Evolutionary conservation across 2,113 vertebrate species (phyloP).

Genomic region (Aphyosemion australe): DNA sequence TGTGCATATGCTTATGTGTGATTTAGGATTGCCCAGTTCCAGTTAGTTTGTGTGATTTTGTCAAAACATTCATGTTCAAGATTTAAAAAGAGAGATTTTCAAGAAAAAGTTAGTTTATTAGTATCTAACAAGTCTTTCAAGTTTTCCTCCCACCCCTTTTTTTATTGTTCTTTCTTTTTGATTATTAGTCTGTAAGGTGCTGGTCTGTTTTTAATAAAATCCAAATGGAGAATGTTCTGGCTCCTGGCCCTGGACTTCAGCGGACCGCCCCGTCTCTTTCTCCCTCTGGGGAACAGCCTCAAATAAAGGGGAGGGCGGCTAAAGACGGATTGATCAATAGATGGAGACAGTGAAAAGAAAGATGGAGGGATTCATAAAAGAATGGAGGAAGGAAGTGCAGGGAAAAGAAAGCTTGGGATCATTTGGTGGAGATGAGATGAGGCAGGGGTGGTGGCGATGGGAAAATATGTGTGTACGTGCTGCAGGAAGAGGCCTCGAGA

Average conservation of each 20-base stretch:
- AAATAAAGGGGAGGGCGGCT: conserved; percentile 37
- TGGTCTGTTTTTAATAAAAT: conserved; percentile 71
- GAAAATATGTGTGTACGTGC: conserved; percentile 78
- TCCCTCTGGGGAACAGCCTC: conserved; percentile 19
- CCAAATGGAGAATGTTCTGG: conserved; percentile 67
- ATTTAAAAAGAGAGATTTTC: conserved; percentile 32
- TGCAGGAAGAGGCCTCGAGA: conserved; percentile 70
- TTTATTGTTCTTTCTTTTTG: conserved; percentile 27
- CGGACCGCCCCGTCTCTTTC: not conserved
- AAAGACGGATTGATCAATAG: conserved; percentile 34
- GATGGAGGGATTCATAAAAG: conserved; percentile 27
- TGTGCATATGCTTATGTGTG: conserved; percentile 32
- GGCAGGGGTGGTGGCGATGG: conserved; percentile 52
- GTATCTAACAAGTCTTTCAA: conserved; percentile 64
- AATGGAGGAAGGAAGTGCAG: conserved; percentile 30
- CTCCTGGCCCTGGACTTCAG: conserved; percentile 44
- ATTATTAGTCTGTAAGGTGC: conserved; percentile 59
- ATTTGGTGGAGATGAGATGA: conserved; percentile 23
- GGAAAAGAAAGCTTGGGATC: conserved; percentile 43
- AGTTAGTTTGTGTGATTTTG: conserved; percentile 24
- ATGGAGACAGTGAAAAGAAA: conserved; percentile 17
- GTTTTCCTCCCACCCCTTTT: conserved; percentile 1
- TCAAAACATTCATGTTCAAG: conserved; percentile 42
- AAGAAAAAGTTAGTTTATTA: conserved; percentile 57
- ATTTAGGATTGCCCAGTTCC: conserved; percentile 45